Evolutionary conservation across 2,113 vertebrate species (phyloP), one percentile per base, ranked within the genome.

Genomic region (Pyxicephalus adspersus): DNA sequence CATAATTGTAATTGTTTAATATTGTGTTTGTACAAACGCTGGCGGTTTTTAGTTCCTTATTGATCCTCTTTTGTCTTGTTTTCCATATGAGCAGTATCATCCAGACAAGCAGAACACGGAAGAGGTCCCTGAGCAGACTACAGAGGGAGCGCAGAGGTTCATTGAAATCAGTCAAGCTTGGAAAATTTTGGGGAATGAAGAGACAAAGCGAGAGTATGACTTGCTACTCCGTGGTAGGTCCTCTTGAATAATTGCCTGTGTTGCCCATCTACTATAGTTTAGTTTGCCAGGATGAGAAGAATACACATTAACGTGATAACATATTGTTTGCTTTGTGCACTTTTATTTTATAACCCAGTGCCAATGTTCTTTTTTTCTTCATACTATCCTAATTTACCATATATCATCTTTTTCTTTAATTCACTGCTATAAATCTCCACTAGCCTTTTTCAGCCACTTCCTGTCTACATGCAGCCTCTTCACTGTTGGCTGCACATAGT

Each of bases 151-250:
- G 80, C 92, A 90, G 89, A 94, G 88, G 89, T 96, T 96, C 92
- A 91, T 96, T 29, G 94, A 96, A 83, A 88, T 96, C 70, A 92
- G 93, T 87, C 94, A 93, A 84, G 95, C 95, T 57, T 96, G 95
- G 95, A 96, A 95, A 90, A 91, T 95, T 88, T 93, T 96, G 79
- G 93, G 95, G 75, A 91, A 95, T 15, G 92, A 95, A 88, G 92
- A 95, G 89, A 92, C 91, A 83, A 96, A 90, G 90, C 93, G 85
- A 86, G 89, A 90, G 82, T 96, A 95, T 87, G 94, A 96, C 91
- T 90, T 95, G 85, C 94, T 93, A 92, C 90, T 86, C 81, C 91
- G 45, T 70, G 95, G 95, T 96, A 92, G 84, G 93, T 94, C 83
- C 86, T 85, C 85, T 71, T 75, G 81, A 83, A 78, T 8, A 45